Percentiles rank a stretch among this genome's conserved stretches.
Conservation (phyloP, 2,113 vertebrate species). For the Planiliza haematocheilus region DNA sequence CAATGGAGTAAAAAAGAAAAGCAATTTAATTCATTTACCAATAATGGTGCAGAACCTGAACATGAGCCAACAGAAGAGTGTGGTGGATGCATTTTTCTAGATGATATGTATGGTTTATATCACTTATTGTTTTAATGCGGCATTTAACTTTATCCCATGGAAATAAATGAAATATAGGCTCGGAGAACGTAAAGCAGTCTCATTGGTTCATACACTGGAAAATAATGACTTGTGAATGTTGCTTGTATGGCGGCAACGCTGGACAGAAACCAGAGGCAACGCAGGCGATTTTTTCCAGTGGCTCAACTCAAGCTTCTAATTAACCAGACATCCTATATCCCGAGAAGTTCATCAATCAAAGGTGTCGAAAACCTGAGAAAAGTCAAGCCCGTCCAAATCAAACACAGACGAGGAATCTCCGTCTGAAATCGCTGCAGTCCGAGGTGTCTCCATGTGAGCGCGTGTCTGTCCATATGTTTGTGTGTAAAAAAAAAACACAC, state of each 20-base stretch:
- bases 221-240: slow-evolving; percentile 30
- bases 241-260: slow-evolving; percentile 15
- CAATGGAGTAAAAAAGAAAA: too few species aligned
- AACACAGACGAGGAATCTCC: slow-evolving; percentile 57
- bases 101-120: too few species aligned
- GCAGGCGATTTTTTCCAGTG: slow-evolving; percentile 63
- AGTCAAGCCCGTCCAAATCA: slow-evolving; percentile 57
- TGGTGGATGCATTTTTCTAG: too few species aligned
- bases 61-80: neutral
- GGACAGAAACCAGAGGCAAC: slow-evolving; percentile 51
- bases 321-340: slow-evolving; percentile 65
- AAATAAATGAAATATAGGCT: too few species aligned
- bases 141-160: too few species aligned
- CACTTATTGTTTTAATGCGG: too few species aligned
- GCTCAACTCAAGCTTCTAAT: slow-evolving; percentile 60
- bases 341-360: slow-evolving; percentile 71
- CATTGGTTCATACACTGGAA: neutral
- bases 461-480: slow-evolving; percentile 14
- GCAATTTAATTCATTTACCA: neutral
- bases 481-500: neutral
- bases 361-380: slow-evolving; percentile 54
- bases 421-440: slow-evolving; percentile 32
- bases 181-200: neutral
- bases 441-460: slow-evolving; percentile 29
- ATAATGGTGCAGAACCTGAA: neutral